These are phyloP conservation scores for Microtus ochrogaster DNA, from an alignment of 2,113 vertebrate genomes.

Conservation along the genomic window DNA sequence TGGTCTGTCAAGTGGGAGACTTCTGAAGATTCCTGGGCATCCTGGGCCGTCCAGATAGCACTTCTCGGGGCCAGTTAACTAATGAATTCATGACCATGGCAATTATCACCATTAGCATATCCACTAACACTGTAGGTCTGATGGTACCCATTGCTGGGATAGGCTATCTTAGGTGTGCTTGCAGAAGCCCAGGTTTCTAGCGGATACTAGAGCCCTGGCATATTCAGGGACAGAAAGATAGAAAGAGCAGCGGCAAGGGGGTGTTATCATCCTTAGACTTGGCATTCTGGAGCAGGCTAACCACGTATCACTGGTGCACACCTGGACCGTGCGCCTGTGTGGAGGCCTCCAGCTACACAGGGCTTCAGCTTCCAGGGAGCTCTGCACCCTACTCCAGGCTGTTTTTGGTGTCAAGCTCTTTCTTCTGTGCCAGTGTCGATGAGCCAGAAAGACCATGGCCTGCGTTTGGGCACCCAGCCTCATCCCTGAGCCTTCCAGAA, in stretches of 20 bases:
- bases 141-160: background rate
- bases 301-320: background rate
- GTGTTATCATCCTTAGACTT: background rate
- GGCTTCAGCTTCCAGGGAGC: too few relatives aligned
- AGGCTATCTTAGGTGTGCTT: background rate
- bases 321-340: background rate
- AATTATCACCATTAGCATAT: background rate
- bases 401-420: background rate
- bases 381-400: background rate
- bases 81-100: background rate
- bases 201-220: background rate
- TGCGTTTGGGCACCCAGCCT: background rate
- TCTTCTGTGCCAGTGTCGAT: background rate
- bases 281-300: background rate
- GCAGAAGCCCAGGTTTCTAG: background rate
- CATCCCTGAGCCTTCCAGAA: background rate
- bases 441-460: background rate
- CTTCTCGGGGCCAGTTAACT: background rate
- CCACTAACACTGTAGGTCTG: background rate
- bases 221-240: background rate
- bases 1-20: accelerated
- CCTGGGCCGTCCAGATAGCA: background rate
- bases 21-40: background rate
- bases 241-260: background rate
- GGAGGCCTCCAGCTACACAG: background rate